Base-by-base conservation (phyloP, 2,888 invertebrate genomes). In the Periphyllus acericola region DNA sequence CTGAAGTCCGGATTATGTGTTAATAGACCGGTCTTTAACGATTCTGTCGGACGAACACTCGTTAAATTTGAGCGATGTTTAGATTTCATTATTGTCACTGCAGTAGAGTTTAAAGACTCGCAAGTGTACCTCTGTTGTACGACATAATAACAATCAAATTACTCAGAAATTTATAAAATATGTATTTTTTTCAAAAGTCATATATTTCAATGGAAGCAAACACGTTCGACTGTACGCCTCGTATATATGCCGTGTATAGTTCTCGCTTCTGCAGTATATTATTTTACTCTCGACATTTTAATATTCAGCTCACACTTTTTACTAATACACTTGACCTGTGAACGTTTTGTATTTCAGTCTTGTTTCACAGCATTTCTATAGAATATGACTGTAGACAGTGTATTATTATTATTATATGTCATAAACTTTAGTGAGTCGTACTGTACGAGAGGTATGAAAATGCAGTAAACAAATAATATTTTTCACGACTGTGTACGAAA, bases 361-460 rank as follows among this genome's bases (percentile, higher is more conserved):
- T 79, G 79, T 79, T 79, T 79, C 36, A 79, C 79, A n/a, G 25
- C 25, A 34, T 60, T 79, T 79, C 79, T 55, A 60, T 79, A 25
- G 52, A 78, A 78, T 55, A 55, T 32, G 78, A 25, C 19, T 29
- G n/a, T 34, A 32, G 32, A 25, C 32, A 78, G 25, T 25, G 0
- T 55, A 21, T 29, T 68, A 14, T 46, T 46, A 46, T 14, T 14
- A 34, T 79, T 60, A 60, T 60, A 25, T 60, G 60, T 60, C 60
- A 79, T 34, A n/a, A 68, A 68, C 29, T 29, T 68, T n/a, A 79
- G 34, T 60, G 60, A 25, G 25, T 11, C 46, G 46, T 4, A 25
- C 46, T 46, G 14, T 46, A 46, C n/a, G n/a, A 32, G 55, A 78
- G 21, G 36, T 55, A 55, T 55, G 55, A 34, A n/a, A n/a, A n/a